phyloP scores from a whole-genome alignment of 2,113 vertebrate genomes.

The Cavia aperea region DNA sequence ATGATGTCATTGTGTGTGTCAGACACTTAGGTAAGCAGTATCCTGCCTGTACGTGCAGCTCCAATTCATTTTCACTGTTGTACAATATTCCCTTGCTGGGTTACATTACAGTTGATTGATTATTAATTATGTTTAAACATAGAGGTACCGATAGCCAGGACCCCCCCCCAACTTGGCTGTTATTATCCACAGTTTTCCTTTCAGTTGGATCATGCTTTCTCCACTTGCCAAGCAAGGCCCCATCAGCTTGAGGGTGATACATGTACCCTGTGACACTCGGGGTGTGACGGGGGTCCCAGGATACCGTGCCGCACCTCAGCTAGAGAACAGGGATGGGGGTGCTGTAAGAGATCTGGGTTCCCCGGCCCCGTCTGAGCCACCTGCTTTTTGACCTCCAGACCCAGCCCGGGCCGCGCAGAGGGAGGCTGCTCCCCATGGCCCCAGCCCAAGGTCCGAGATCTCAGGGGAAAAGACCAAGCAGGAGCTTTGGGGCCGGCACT shows the following conservation, averaged over 20 bases:
- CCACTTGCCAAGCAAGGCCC: neutral
- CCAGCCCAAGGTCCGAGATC: too few species aligned
- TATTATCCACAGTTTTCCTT: neutral
- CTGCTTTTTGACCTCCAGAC: too few species aligned
- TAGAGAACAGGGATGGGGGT: neutral
- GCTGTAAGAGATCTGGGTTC: too few species aligned
- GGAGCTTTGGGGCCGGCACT: too few species aligned
- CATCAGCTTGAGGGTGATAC: neutral
- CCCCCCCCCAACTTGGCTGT: neutral
- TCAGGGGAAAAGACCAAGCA: too few species aligned
- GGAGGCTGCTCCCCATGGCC: too few species aligned
- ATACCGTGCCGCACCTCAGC: neutral
- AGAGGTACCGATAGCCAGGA: neutral
- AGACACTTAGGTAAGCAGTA: neutral
- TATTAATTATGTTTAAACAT: neutral
- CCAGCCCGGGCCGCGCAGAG: too few species aligned
- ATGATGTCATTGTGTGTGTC: accelerated
- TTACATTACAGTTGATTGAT: accelerated
- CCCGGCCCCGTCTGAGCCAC: too few species aligned
- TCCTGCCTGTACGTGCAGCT: accelerated
- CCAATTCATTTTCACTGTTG: neutral
- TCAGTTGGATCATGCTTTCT: neutral
- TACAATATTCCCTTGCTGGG: accelerated
- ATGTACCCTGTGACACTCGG: neutral
- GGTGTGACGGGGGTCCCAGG: neutral